Percentiles rank a stretch among this genome's conserved stretches.
Conservation (phyloP, 2,113 vertebrate genomes). For the Thalassoma bifasciatum region DNA sequence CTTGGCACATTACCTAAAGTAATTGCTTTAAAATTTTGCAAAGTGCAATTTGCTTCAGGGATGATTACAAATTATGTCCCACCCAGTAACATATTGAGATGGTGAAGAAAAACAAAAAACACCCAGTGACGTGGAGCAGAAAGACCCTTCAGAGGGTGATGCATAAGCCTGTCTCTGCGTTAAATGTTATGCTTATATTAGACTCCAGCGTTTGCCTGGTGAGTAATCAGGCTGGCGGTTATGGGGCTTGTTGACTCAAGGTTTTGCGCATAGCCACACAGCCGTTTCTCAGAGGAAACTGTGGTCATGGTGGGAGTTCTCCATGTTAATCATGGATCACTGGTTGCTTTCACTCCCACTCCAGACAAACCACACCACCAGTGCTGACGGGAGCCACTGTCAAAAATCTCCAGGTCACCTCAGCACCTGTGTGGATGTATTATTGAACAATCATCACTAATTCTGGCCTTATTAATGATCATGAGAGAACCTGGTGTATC, state of each 20-base stretch:
- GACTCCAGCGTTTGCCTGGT: conserved; percentile 57
- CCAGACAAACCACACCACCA: conserved; percentile 70
- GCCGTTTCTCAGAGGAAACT: conserved; percentile 79
- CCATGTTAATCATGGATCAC: conserved; percentile 77
- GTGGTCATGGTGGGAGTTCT: conserved; percentile 80
- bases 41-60: conserved; percentile 17
- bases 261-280: conserved; percentile 73
- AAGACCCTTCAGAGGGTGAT: conserved; percentile 22
- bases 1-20: background rate
- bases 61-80: conserved; percentile 37
- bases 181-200: conserved; percentile 42
- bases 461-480: conserved; percentile 30
- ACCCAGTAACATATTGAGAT: conserved; percentile 38
- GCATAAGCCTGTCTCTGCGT: conserved; percentile 39
- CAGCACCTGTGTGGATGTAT: conserved; percentile 66
- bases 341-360: conserved; percentile 74
- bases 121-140: conserved; percentile 30
- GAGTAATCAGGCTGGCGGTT: conserved; percentile 73
- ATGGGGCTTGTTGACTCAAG: conserved; percentile 76
- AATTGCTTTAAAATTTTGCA: conserved; percentile 15
- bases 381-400: conserved; percentile 55
- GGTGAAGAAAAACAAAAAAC: conserved; percentile 55
- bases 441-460: conserved; percentile 31
- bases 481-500: conserved; percentile 8
- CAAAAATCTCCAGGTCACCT: conserved; percentile 62